phyloP scores from a whole-genome alignment of 1,140 invertebrate genomes.

The Trachymyrmex cornetzi region DNA sequence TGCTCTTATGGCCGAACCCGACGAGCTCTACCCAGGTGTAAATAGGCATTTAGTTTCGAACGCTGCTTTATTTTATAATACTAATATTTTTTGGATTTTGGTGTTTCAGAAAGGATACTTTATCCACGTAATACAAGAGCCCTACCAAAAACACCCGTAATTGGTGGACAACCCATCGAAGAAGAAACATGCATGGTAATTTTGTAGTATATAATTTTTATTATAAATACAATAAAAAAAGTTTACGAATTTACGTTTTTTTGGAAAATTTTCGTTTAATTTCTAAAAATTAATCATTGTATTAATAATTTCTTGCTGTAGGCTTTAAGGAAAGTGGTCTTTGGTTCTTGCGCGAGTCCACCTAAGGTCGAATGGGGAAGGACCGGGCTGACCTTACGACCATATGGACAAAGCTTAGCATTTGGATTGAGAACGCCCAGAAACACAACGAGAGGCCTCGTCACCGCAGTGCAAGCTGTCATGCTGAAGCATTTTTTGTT shows the following conservation, averaged over 20 bases:
- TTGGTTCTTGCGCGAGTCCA: constrained; percentile 88
- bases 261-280: neutral
- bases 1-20: constrained; percentile 83
- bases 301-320: constrained; percentile 73
- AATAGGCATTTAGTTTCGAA: neutral
- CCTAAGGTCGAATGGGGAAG: constrained; percentile 89
- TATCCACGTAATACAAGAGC: constrained; percentile 85
- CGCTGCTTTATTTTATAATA: neutral
- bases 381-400: constrained; percentile 88
- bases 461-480: constrained; percentile 90
- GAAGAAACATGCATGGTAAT: constrained; percentile 89
- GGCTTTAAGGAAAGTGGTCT: constrained; percentile 88
- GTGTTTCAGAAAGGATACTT: constrained; percentile 85
- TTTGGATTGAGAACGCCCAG: constrained; percentile 89
- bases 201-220: neutral
- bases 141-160: constrained; percentile 81
- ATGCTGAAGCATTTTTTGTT: constrained; percentile 91
- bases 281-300: neutral
- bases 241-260: neutral
- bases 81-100: constrained; percentile 28
- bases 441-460: constrained; percentile 89
- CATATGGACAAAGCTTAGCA: constrained; percentile 87
- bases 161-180: constrained; percentile 89
- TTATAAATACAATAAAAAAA: constrained; percentile 15
- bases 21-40: constrained; percentile 83